Conservation (phyloP, 2,797 vertebrate genomes). For the Schizopygopsis malacanthus region DNA sequence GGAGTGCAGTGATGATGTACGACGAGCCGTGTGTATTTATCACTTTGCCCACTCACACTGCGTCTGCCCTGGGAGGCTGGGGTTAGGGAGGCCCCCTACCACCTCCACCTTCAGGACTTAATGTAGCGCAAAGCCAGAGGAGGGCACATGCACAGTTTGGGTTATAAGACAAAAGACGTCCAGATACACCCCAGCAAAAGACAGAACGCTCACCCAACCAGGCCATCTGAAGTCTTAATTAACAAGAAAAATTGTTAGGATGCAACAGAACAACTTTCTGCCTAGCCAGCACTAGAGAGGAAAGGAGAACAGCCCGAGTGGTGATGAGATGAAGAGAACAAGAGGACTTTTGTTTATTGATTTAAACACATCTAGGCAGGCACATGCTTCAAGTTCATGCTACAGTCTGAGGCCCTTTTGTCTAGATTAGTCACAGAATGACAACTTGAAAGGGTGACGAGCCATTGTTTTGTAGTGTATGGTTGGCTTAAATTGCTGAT, state of each 20-base stretch:
- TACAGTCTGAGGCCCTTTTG: neutral
- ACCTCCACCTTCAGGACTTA: conserved; percentile 53
- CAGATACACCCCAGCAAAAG: conserved; percentile 35
- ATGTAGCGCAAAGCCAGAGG: conserved; percentile 21
- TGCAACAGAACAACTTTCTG: conserved; percentile 20
- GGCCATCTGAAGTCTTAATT: conserved; percentile 51
- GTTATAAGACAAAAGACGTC: conserved; percentile 50
- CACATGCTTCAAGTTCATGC: conserved; percentile 1
- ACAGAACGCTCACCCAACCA: conserved; percentile 32
- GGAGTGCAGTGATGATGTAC: conserved; percentile 52
- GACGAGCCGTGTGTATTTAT: conserved; percentile 54
- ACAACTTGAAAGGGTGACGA: neutral
- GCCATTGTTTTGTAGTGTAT: neutral
- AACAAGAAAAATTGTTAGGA: conserved; percentile 57
- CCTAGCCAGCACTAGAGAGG: neutral
- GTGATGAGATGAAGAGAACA: neutral
- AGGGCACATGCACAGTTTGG: conserved; percentile 2
- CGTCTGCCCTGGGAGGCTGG: conserved; percentile 41
- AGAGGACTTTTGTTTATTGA: conserved; percentile 4
- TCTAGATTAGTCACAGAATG: neutral
- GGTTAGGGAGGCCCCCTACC: conserved; percentile 54
- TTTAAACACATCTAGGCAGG: conserved; percentile 17
- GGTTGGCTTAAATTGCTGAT: neutral
- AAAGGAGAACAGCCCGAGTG: neutral
- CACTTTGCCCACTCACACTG: conserved; percentile 50